Evolutionary conservation across 2,113 vertebrate genomes (phyloP).

Genomic region (Spea bombifrons): DNA sequence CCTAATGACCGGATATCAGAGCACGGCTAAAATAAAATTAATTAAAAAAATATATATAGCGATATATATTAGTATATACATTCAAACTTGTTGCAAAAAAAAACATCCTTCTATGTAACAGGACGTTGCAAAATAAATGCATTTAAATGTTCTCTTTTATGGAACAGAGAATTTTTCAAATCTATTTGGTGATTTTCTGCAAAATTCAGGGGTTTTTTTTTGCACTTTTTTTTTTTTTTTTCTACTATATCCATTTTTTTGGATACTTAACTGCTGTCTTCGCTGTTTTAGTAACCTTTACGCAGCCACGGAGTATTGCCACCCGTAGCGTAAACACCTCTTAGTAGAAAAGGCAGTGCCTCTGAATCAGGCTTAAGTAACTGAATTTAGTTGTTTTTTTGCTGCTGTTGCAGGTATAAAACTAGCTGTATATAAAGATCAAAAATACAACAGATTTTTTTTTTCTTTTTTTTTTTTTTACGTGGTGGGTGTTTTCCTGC

Average conservation of each 20-base stretch:
- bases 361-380: constrained; percentile 5
- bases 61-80: too few species aligned
- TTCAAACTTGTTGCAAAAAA: too few species aligned
- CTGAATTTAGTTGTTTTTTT: not conserved
- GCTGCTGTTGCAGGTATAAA: constrained; percentile 17
- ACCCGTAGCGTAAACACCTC: not conserved
- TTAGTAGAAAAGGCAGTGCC: constrained; percentile 19
- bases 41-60: too few species aligned
- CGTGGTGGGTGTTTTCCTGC: constrained; percentile 17
- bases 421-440: constrained; percentile 22
- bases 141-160: too few species aligned
- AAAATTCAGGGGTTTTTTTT: too few species aligned
- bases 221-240: too few species aligned
- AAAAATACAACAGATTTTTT: not conserved
- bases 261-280: not conserved
- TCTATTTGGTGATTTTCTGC: too few species aligned
- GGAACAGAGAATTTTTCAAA: too few species aligned
- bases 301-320: not conserved
- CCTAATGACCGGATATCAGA: too few species aligned
- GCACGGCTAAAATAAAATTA: too few species aligned
- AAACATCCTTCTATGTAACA: too few species aligned
- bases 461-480: not conserved
- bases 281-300: not conserved
- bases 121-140: too few species aligned
- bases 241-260: not conserved